phyloP scores from a whole-genome alignment of 2,113 vertebrate species.

The Tyrannus savana region DNA sequence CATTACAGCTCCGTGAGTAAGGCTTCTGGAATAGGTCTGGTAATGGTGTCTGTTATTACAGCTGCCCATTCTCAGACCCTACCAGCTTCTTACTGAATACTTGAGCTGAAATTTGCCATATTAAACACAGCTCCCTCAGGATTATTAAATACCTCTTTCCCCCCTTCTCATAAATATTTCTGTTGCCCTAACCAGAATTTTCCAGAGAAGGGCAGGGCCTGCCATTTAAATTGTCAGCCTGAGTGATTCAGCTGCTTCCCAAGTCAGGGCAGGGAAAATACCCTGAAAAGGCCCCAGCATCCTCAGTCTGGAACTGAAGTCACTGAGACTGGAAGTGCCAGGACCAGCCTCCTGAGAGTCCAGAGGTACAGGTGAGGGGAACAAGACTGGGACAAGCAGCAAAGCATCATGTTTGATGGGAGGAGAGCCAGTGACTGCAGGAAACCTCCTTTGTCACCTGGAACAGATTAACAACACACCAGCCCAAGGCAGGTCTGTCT shows the following conservation, averaged over 20 bases:
- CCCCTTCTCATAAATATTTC: not conserved
- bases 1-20: slow-evolving; percentile 27
- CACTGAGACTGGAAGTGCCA: not conserved
- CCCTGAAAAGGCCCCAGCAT: not conserved
- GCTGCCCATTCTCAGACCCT: slow-evolving; percentile 4
- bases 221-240: not conserved
- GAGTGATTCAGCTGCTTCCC: not conserved
- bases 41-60: slow-evolving; percentile 2
- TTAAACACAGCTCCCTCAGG: not conserved
- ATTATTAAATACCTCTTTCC: not conserved
- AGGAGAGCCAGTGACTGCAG: not conserved
- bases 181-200: not conserved
- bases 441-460: not conserved
- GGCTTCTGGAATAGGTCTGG: not conserved
- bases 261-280: not conserved
- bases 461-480: not conserved
- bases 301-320: not conserved
- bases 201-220: not conserved
- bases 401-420: not conserved
- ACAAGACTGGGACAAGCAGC: not conserved
- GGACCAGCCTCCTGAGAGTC: not conserved
- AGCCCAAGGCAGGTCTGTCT: not conserved
- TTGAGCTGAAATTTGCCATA: not conserved
- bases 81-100: not conserved
- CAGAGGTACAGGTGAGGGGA: not conserved